Base-by-base conservation (phyloP, 53 echinoderm and acorn worm genomes). In the Paelopatides confundens region DNA sequence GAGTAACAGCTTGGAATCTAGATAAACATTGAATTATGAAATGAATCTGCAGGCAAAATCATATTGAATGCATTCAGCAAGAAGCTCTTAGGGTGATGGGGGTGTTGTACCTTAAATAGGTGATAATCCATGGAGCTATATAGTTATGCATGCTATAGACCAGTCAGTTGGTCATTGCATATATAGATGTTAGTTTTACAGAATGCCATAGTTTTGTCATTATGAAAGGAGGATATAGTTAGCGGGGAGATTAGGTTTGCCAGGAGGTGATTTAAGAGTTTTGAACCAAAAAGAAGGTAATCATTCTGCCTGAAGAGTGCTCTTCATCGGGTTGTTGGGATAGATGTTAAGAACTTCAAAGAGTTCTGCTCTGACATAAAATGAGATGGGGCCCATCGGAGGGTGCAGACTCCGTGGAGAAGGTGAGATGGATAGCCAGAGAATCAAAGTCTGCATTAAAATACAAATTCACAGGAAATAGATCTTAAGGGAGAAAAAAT, bases 221-320 rank as follows among this genome's bases (percentile, higher is more conserved):
- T 18, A 58, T 58, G n/a, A 58, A 58, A 40, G 46, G 74, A 46
- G 74, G 13, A n/a, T n/a, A 39, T 40, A 74, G 39, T 74, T 74
- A 39, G 74, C 38, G 74, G 74, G 74, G 74, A 74, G 79, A 79
- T 79, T 79, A 79, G 53, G 51, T 79, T 74, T 47, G 79, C 79
- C 79, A 79, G 79, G 51, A 79, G 79, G 79, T 79, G 79, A 74
- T 74, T 74, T 74, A 74, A 39, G 74, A 74, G 74, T 79, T 79
- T 79, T 46, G 30, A 29, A 79, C 51, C 33, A 14, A 48, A 79
- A 53, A 74, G 51, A 53, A 79, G 79, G 79, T 79, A 51, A 79
- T 79, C 53, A 79, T 79, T 79, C 53, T 34, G 53, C 51, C 33
- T 51, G 79, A 50, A 48, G 79, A 79, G 51, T 79, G 79, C 53